Conservation (phyloP, 2,113 vertebrate species). For the Syrrhaptes paradoxus region DNA sequence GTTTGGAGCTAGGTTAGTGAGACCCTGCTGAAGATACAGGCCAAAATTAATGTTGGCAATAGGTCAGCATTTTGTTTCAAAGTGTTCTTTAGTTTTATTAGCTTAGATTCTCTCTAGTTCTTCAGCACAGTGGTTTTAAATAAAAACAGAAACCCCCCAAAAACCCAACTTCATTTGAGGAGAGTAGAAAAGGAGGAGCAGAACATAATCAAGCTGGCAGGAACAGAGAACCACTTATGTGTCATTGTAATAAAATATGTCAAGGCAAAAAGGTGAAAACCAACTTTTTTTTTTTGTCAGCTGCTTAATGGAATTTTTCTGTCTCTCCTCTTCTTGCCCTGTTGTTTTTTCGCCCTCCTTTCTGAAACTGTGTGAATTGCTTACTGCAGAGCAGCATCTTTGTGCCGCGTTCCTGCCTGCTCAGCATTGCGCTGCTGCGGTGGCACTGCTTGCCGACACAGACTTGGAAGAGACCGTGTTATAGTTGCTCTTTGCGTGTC, state of each 20-base stretch:
- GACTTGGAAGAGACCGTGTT: neutral
- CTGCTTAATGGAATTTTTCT: neutral
- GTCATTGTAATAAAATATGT: neutral
- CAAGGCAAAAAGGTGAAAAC: neutral
- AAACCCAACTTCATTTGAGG: neutral
- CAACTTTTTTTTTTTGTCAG: neutral
- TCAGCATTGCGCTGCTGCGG: neutral
- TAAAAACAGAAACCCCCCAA: neutral
- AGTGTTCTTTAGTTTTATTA: neutral
- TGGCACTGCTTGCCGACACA: neutral
- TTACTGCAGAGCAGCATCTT: neutral
- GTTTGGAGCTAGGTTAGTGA: neutral
- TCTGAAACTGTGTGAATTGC: neutral
- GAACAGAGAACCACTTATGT: neutral
- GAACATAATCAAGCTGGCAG: neutral
- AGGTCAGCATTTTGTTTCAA: neutral
- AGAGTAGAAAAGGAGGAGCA: neutral
- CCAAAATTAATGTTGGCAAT: neutral
- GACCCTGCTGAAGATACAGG: neutral
- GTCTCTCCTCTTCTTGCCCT: neutral
- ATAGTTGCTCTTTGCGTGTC: neutral
- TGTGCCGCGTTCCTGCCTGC: neutral
- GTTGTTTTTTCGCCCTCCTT: neutral
- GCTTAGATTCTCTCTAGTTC: neutral
- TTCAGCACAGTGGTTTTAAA: neutral